Base-by-base conservation (phyloP, 2,113 vertebrate genomes). In the Percopsis transmontana region DNA sequence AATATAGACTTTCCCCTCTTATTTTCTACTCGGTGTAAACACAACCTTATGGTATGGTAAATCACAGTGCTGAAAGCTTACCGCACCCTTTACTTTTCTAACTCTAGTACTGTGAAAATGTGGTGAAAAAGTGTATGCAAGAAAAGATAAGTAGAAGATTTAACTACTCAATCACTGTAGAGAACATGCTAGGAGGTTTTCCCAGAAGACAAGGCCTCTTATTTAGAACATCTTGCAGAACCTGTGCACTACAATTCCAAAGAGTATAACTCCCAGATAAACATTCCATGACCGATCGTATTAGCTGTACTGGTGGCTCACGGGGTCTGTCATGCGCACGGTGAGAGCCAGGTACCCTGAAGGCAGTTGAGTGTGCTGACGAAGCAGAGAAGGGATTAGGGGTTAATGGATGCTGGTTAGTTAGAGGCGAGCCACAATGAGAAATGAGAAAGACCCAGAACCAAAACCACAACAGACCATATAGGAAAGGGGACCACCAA, bases 331-430 rank as follows among this genome's bases (percentile, higher is more conserved):
- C 72, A 70, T 69, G 68, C 63, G 62, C 44, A 72, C 50, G 13
- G 19, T n/a, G 27, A 0, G 1, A 71, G 44, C 27, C 9, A 2
- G 40, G 62, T 4, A 16, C 41, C 24, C 62, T 12, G 66, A 47
- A 71, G 38, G 69, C 3, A 16, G 45, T 1, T 50, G 57, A 41
- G 72, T 79, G 58, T 13, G 59, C 58, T 66, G 61, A 63, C 44
- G 68, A 70, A 62, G 76, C 64, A 61, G 44, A 76, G 24, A 8
- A 21, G 50, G 33, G 51, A 65, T 77, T 54, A 71, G 58, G 11
- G 53, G 50, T 80, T 82, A 85, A 65, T 27, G 24, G 53, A 40
- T 62, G 44, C 65, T 2, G 23, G 68, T 80, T 79, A 72, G 59
- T 79, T 56, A 65, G 39, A 69, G 68, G 62, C 52, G 33, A 71